Evolutionary conservation across 2,113 vertebrate genomes (phyloP).

Genomic region (Cyprinodon brontotheroides): DNA sequence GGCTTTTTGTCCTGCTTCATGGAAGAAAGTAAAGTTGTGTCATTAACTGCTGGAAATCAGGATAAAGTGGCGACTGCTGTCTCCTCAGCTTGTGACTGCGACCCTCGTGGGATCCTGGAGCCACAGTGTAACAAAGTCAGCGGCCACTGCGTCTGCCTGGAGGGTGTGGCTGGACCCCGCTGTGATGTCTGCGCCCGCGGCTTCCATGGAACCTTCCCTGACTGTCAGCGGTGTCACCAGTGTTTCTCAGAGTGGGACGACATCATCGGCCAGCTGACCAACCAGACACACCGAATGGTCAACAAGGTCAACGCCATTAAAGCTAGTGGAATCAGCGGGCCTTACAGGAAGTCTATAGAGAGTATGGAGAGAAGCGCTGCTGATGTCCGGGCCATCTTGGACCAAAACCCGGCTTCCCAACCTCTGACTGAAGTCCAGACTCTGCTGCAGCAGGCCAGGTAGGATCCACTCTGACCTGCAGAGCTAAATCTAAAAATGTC

Average conservation of each 20-base stretch:
- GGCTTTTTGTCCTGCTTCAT: neutral
- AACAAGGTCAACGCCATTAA: constrained; percentile 89
- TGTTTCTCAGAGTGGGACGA: constrained; percentile 93
- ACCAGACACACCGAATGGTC: constrained; percentile 88
- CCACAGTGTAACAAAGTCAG: constrained; percentile 86
- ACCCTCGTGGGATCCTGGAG: constrained; percentile 84
- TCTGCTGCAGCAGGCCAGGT: constrained; percentile 93
- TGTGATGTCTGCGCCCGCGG: constrained; percentile 92
- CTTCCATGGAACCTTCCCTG: constrained; percentile 88
- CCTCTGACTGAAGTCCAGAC: constrained; percentile 88
- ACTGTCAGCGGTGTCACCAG: constrained; percentile 90
- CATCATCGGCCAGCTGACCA: constrained; percentile 85
- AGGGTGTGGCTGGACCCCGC: constrained; percentile 85
- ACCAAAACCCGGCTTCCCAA: constrained; percentile 88
- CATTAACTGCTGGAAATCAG: neutral
- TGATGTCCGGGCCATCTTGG: constrained; percentile 83
- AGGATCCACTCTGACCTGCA: constrained; percentile 43
- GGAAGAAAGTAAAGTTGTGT: neutral
- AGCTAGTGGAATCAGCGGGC: constrained; percentile 87
- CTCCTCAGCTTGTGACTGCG: constrained; percentile 90
- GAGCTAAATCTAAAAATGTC: neutral
- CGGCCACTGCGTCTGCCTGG: constrained; percentile 87
- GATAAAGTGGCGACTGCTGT: neutral
- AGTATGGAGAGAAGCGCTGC: constrained; percentile 84
- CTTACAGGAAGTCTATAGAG: constrained; percentile 84